Evolutionary conservation across 2,888 invertebrate genomes (phyloP).

Genomic region (Scrobipalpa costella): DNA sequence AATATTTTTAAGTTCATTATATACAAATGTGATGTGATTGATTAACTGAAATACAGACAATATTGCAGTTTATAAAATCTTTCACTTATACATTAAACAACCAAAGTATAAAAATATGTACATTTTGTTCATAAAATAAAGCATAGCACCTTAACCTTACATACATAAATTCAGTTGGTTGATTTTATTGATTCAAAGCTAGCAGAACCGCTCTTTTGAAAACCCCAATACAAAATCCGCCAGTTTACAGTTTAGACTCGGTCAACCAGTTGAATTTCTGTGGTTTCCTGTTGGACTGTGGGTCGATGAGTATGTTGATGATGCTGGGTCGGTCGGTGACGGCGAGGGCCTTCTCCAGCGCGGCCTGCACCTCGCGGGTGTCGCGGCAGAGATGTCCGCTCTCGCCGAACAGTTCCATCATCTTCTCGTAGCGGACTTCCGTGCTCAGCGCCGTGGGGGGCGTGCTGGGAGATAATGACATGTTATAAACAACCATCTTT

Average conservation of each 20-base stretch:
- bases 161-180: no score
- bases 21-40: conserved; percentile 69
- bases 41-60: conserved; percentile 73
- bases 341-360: conserved; percentile 84
- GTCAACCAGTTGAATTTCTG: conserved; percentile 96
- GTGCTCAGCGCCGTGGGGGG: conserved; percentile 91
- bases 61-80: conserved; percentile 50
- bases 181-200: neutral
- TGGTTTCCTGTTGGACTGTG: conserved; percentile 93
- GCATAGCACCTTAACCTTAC: neutral
- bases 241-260: conserved; percentile 90
- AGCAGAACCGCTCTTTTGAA: neutral
- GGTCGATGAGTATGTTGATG: conserved; percentile 94
- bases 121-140: conserved; percentile 14
- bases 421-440: conserved; percentile 92
- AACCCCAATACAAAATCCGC: neutral
- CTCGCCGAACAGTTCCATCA: conserved; percentile 93
- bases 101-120: conserved; percentile 24
- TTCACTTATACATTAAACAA: conserved; percentile 37
- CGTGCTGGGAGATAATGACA: conserved; percentile 78
- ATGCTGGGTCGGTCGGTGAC: conserved; percentile 89
- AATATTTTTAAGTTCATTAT: conserved; percentile 75
- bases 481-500: no score
- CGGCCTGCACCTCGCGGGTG: conserved; percentile 86
- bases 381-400: conserved; percentile 90